Evolutionary conservation across 2,888 invertebrate species (phyloP).

Genomic region (Tinea semifulvella): DNA sequence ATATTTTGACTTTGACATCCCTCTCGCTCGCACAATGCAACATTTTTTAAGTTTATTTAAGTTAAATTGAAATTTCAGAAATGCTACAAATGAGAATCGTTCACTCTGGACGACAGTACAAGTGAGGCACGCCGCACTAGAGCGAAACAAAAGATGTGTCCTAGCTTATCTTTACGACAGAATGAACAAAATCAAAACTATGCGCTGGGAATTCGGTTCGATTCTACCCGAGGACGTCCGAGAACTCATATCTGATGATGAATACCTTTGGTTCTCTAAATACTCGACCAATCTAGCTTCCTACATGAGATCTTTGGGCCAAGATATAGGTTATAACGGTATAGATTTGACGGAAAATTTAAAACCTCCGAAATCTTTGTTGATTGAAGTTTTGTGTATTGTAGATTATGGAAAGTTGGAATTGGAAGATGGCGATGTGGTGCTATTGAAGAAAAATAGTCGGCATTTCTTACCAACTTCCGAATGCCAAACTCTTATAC

Average conservation of each 20-base stretch:
- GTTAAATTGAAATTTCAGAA: slow-evolving; percentile 32
- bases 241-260: slow-evolving; percentile 79
- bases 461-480: slow-evolving; percentile 89
- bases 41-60: background rate
- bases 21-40: too few relatives aligned
- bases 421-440: slow-evolving; percentile 90
- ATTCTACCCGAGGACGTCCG: slow-evolving; percentile 88
- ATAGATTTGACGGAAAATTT: slow-evolving; percentile 88
- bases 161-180: slow-evolving; percentile 85
- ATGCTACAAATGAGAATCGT: slow-evolving; percentile 65
- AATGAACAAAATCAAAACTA: slow-evolving; percentile 79
- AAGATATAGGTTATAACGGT: slow-evolving; percentile 72
- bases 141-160: slow-evolving; percentile 90
- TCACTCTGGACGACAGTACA: slow-evolving; percentile 79
- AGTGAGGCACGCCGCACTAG: slow-evolving; percentile 85
- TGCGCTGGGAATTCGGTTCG: slow-evolving; percentile 96
- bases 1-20: too few relatives aligned
- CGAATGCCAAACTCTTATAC: slow-evolving; percentile 89
- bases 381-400: slow-evolving; percentile 90
- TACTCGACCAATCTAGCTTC: slow-evolving; percentile 87
- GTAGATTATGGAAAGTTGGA: slow-evolving; percentile 94
- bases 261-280: slow-evolving; percentile 87
- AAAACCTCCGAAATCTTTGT: slow-evolving; percentile 91
- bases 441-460: slow-evolving; percentile 89
- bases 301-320: slow-evolving; percentile 91